Evolutionary conservation across 2,113 vertebrate genomes (phyloP).

Genomic region (Onychostruthus taczanowskii): DNA sequence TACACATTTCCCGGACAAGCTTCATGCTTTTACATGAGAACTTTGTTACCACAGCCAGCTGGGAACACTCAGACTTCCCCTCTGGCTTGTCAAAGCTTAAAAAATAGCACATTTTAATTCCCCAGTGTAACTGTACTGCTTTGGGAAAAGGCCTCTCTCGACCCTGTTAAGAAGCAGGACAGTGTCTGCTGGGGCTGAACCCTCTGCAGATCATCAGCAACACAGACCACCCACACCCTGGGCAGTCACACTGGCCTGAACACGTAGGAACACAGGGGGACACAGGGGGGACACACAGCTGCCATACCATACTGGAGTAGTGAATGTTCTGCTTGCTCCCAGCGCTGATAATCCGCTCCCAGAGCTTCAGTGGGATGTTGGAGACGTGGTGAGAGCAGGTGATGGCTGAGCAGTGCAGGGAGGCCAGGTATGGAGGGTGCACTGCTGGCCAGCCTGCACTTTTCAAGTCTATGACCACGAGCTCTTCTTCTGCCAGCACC

Average conservation of each 20-base stretch:
- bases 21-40: not conserved
- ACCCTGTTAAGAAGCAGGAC: not conserved
- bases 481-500: slow-evolving; percentile 94
- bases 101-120: not conserved
- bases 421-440: slow-evolving; percentile 92
- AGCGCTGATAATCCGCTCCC: slow-evolving; percentile 85
- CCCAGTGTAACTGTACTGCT: not conserved
- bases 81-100: not conserved
- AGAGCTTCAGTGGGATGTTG: slow-evolving; percentile 93
- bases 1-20: slow-evolving; percentile 3
- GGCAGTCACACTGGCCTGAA: not conserved
- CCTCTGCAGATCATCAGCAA: not conserved
- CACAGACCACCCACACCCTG: not conserved
- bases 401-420: slow-evolving; percentile 96
- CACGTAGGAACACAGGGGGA: not conserved
- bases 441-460: slow-evolving; percentile 88
- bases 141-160: not conserved
- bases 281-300: not conserved
- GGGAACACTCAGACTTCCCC: slow-evolving; percentile 11
- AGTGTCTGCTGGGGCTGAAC: not conserved
- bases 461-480: slow-evolving; percentile 91
- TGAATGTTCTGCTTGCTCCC: slow-evolving; percentile 86
- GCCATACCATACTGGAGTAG: slow-evolving; percentile 87
- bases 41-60: not conserved
- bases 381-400: slow-evolving; percentile 96